Evolutionary conservation across 2,888 invertebrate genomes (phyloP).

Genomic region (Baccha elongata): DNA sequence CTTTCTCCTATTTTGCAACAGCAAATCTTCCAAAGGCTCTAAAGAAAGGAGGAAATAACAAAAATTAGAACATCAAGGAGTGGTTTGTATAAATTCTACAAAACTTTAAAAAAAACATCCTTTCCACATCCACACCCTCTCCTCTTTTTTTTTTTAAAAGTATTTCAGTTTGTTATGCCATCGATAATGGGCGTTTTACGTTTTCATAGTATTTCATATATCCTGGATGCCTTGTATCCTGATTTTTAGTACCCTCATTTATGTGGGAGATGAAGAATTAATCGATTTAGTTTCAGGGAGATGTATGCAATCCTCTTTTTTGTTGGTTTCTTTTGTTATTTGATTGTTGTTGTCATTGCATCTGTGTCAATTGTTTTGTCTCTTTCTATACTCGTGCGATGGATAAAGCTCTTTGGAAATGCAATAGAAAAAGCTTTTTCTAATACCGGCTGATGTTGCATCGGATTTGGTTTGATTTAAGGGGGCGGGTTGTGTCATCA

Average conservation of each 20-base stretch:
- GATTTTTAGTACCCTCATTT: conserved; percentile 53
- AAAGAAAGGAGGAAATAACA: conserved; percentile 21
- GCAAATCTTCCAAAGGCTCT: conserved; percentile 53
- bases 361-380: conserved; percentile 67
- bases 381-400: conserved; percentile 45
- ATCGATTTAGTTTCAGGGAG: conserved; percentile 64
- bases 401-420: conserved; percentile 42
- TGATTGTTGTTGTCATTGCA: conserved; percentile 62
- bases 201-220: conserved; percentile 58
- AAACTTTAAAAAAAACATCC: background rate
- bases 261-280: conserved; percentile 61
- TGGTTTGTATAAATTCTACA: conserved; percentile 45
- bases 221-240: conserved; percentile 38
- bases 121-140: background rate
- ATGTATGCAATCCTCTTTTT: conserved; percentile 55
- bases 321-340: background rate
- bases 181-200: conserved; percentile 45
- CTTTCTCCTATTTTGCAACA: conserved; percentile 58
- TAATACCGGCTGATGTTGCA: conserved; percentile 36
- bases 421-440: conserved; percentile 70
- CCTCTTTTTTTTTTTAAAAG: conserved; percentile 57
- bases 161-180: conserved; percentile 51
- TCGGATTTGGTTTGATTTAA: conserved; percentile 42
- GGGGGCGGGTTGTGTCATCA: conserved; percentile 22
- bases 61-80: conserved; percentile 51